phyloP scores from a whole-genome alignment of 30 jellyfish, hydroid and myxozoan species.

The Rhopilema esculentum region DNA sequence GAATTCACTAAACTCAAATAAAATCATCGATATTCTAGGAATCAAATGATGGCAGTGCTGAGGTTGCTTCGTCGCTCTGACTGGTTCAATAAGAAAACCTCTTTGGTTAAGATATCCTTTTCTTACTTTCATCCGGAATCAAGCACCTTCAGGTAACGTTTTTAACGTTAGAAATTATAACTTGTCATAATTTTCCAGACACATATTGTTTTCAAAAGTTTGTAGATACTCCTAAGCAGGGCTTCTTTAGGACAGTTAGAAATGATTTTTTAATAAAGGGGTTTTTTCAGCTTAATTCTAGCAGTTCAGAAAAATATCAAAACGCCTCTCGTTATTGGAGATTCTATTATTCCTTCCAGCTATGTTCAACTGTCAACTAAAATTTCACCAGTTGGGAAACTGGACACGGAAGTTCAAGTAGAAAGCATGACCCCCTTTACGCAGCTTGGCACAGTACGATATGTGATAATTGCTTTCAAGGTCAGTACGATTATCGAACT shows the following conservation, averaged over 20 bases:
- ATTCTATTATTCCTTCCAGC: neutral
- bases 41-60: neutral
- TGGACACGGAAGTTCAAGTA: neutral
- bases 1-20: too few species aligned
- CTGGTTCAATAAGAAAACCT: constrained; percentile 6
- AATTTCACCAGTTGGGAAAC: constrained; percentile 1
- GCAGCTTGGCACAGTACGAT: neutral
- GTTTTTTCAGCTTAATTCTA: too few species aligned
- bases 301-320: neutral
- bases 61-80: neutral
- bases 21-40: neutral
- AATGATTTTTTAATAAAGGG: too few species aligned
- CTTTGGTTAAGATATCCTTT: constrained; percentile 1
- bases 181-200: too few species aligned
- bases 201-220: too few species aligned
- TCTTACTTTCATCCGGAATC: constrained; percentile 29
- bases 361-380: neutral
- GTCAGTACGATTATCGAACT: neutral
- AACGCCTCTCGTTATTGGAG: neutral
- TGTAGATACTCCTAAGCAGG: too few species aligned
- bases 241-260: too few species aligned
- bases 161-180: too few species aligned
- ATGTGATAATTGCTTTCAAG: neutral
- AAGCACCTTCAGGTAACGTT: constrained; percentile 6
- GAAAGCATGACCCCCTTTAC: neutral